Conservation (phyloP, 2,888 invertebrate species). For the Rugalucina vietnamica region DNA sequence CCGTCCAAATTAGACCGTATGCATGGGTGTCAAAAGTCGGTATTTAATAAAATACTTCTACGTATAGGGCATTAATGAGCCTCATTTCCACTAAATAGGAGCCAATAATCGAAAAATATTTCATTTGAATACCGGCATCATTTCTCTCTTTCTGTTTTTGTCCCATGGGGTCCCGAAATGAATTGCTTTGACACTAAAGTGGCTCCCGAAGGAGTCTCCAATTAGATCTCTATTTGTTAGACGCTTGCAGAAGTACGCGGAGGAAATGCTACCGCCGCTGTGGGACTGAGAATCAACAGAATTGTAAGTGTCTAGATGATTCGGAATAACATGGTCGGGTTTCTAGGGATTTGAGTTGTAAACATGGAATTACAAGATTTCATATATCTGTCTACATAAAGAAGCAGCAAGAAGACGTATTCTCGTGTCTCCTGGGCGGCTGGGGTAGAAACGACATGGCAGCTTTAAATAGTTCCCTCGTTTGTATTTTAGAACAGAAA, state of each 20-base stretch:
- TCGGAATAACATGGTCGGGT: slow-evolving; percentile 8
- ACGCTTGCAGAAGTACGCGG: slow-evolving; percentile 21
- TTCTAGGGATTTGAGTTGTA: neutral
- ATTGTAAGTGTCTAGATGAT: slow-evolving; percentile 14
- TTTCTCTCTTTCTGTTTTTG: slow-evolving; percentile 13
- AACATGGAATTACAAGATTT: neutral
- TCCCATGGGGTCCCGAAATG: slow-evolving; percentile 41
- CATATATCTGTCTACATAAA: too few relatives aligned
- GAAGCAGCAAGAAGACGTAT: too few relatives aligned
- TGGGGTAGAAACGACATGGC: too few relatives aligned
- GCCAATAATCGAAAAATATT: slow-evolving; percentile 65
- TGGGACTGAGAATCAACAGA: slow-evolving; percentile 16
- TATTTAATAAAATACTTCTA: slow-evolving; percentile 48
- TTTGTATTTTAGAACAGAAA: too few relatives aligned
- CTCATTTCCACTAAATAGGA: slow-evolving; percentile 58
- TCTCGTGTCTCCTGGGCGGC: too few relatives aligned
- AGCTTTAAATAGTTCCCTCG: too few relatives aligned
- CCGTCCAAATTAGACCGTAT: slow-evolving; percentile 21
- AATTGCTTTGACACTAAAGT: slow-evolving; percentile 60
- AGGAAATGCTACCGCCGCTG: slow-evolving; percentile 14
- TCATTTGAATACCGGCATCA: slow-evolving; percentile 57
- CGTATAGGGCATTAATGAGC: slow-evolving; percentile 55
- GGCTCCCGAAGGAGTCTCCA: slow-evolving; percentile 58
- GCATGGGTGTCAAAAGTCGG: slow-evolving; percentile 17
- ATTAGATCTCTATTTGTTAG: slow-evolving; percentile 65